Base-by-base conservation (phyloP, 2,888 invertebrate genomes). In the Spatulosminthurus flaviceps region DNA sequence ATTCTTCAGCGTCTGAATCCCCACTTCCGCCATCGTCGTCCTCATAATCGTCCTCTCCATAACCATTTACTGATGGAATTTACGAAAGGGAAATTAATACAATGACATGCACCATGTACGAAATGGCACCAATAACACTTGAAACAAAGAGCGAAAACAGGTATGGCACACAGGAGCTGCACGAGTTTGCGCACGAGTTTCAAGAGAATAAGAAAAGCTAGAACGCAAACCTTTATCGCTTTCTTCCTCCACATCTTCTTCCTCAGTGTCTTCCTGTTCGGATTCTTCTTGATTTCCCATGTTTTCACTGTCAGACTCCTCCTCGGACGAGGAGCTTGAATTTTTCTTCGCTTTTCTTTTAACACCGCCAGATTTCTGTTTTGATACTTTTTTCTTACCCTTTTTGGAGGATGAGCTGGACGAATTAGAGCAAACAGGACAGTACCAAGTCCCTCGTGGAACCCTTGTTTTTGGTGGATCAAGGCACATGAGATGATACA, bases 401-500 rank as follows among this genome's bases (percentile, higher is more conserved):
- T 76, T 79, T n/a, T 28, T 26, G 1, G 34, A 60, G 19, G 60
- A 26, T 2, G 19, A n/a, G 13, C 64, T 22, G 22, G 70, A 70
- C 0, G 66, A 42, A 22, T 34, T 13, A 26, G 66, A 66, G 64
- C 79, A 76, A 28, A 22, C 29, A 16, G 79, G 79, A 67, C 79
- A 80, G 41, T 70, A 77, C 91, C 92, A 93, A 74, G 89, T 89
- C 2, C 91, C 90, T 60, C 92, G 89, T 0, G 92, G 92, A 21
- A 89, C 87, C 82, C 91, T 89, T 83, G 90, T 88, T 42, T 93
- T 86, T 0, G 91, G 91, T 13, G 91, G 90, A 66, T 91, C 90
- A 66, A 90, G 88, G 88, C 95, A 96, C 87, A 94, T 93, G 73
- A 92, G 88, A 88, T 96, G 95, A 88, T 90, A 93, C 82, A 90